Evolutionary conservation across 2,113 vertebrate genomes (phyloP).

Genomic region (Sterrhoptilus dennistouni): DNA sequence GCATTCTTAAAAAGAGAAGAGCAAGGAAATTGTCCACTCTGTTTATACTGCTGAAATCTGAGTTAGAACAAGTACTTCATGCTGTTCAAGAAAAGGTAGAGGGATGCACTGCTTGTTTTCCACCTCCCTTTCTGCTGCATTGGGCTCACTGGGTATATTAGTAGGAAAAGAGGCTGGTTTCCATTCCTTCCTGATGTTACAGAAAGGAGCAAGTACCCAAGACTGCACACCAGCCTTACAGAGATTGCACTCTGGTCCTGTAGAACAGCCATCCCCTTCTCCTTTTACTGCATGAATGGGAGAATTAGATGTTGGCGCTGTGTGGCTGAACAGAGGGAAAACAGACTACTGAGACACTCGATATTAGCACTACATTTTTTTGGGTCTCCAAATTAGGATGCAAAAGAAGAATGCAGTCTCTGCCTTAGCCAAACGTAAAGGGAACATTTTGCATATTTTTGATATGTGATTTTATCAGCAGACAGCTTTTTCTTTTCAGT

Average conservation of each 20-base stretch:
- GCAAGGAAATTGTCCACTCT: neutral
- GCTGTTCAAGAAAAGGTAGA: neutral
- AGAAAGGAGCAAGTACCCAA: neutral
- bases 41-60: neutral
- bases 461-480: slow-evolving; percentile 59
- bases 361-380: neutral
- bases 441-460: slow-evolving; percentile 60
- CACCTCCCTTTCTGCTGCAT: neutral
- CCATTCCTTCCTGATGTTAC: neutral
- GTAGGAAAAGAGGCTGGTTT: neutral
- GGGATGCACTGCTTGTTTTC: neutral
- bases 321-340: neutral
- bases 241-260: neutral
- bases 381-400: slow-evolving; percentile 33
- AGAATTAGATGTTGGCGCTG: neutral
- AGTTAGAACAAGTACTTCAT: neutral
- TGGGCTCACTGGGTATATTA: neutral
- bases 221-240: fast-evolving
- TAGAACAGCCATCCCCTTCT: neutral
- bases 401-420: slow-evolving; percentile 2
- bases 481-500: slow-evolving; percentile 37
- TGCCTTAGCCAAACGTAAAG: slow-evolving; percentile 43
- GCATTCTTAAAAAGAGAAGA: neutral
- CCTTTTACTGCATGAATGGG: neutral
- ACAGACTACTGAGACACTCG: neutral